These are phyloP conservation scores for Brienomyrus brachyistius DNA, from an alignment of 2,113 vertebrate genomes.

Conservation along the genomic window DNA sequence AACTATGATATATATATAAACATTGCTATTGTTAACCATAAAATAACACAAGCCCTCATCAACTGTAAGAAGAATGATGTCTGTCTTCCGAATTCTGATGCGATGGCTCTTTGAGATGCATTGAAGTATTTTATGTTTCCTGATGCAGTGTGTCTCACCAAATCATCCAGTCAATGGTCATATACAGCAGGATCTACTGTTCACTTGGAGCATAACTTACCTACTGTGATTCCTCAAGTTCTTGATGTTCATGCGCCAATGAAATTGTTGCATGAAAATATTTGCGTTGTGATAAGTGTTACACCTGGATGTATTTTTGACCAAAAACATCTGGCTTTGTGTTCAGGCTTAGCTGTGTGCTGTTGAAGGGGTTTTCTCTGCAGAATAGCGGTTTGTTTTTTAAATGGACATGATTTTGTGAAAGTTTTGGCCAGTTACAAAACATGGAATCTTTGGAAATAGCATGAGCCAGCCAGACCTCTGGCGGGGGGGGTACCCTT, in stretches of 20 bases:
- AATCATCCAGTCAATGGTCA: not conserved
- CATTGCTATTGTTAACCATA: not conserved
- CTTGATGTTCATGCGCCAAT: not conserved
- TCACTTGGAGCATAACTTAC: not conserved
- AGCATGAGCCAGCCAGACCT: not conserved
- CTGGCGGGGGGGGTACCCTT: too few relatives aligned
- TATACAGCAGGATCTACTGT: not conserved
- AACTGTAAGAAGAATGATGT: not conserved
- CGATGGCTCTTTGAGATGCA: not conserved
- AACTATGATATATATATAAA: not conserved
- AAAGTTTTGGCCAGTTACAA: not conserved
- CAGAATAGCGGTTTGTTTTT: not conserved
- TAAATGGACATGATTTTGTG: not conserved
- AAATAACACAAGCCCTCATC: not conserved
- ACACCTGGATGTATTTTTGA: not conserved
- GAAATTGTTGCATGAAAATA: not conserved
- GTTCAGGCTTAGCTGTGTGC: not conserved
- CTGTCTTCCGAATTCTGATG: not conserved
- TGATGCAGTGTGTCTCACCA: not conserved
- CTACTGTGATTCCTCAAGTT: not conserved
- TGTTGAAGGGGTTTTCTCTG: not conserved
- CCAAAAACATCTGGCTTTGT: not conserved
- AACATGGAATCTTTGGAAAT: not conserved
- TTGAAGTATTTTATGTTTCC: not conserved
- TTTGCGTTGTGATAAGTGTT: not conserved